Conservation (phyloP, 2,888 invertebrate species). For the Drosophila dives region DNA sequence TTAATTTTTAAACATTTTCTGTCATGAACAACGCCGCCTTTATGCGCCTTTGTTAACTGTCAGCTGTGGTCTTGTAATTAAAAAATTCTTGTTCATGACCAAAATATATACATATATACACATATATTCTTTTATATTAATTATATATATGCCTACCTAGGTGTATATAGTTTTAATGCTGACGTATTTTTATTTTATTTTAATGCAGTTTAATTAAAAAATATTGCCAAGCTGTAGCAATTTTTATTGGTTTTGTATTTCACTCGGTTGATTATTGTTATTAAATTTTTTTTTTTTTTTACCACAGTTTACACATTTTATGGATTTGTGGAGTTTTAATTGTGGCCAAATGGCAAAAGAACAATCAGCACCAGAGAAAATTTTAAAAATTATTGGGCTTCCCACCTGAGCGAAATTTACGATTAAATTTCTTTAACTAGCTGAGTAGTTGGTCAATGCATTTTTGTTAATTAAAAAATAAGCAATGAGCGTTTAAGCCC, state of each 20-base stretch:
- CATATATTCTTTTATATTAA: constrained; percentile 22
- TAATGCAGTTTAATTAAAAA: constrained; percentile 70
- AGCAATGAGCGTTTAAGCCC: background rate
- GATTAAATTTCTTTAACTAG: background rate
- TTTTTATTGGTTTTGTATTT: constrained; percentile 23
- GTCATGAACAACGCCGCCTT: constrained; percentile 22
- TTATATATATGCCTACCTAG: constrained; percentile 8
- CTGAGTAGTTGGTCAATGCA: background rate
- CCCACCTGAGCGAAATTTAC: background rate
- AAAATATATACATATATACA: constrained; percentile 5
- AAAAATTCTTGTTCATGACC: constrained; percentile 39
- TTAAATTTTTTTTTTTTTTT: constrained; percentile 4
- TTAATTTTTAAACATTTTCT: constrained; percentile 26
- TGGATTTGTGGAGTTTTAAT: constrained; percentile 65
- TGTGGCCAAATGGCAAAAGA: constrained; percentile 32
- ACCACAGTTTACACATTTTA: constrained; percentile 52
- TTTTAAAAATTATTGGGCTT: constrained; percentile 4
- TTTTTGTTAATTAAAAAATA: background rate
- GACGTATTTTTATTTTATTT: constrained; percentile 32
- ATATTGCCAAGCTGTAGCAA: constrained; percentile 45
- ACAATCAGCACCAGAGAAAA: constrained; percentile 7
- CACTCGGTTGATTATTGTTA: background rate
- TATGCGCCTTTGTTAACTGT: constrained; percentile 35
- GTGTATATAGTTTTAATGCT: constrained; percentile 19
- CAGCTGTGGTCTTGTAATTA: constrained; percentile 59